Evolutionary conservation across 2,797 vertebrate genomes (phyloP).

Genomic region (Thalassophryne amazonica): DNA sequence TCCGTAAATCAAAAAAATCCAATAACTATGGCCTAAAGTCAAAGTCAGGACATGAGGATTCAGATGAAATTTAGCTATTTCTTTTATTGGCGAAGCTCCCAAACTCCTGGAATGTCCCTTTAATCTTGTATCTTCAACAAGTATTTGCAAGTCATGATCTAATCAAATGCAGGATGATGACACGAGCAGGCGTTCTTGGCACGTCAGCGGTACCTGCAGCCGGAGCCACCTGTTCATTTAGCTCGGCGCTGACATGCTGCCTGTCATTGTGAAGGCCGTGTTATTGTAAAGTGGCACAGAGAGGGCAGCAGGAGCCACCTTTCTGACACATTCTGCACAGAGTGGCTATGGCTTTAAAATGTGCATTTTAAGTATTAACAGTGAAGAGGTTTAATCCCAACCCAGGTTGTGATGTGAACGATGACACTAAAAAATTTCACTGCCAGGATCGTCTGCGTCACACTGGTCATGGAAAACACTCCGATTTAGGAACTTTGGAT

Average conservation of each 20-base stretch:
- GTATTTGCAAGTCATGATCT: constrained; percentile 53
- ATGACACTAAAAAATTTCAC: constrained; percentile 23
- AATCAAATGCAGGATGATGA: constrained; percentile 46
- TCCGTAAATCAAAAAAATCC: too few relatives aligned
- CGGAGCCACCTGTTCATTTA: constrained; percentile 72
- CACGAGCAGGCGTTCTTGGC: constrained; percentile 53
- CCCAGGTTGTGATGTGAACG: constrained; percentile 21
- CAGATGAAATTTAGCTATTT: too few relatives aligned
- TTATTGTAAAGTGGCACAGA: constrained; percentile 36
- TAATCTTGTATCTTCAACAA: constrained; percentile 12
- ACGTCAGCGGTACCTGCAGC: constrained; percentile 56
- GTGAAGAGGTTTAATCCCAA: constrained; percentile 24
- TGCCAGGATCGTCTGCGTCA: constrained; percentile 37
- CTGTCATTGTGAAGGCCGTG: constrained; percentile 44
- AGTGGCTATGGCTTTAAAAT: constrained; percentile 18
- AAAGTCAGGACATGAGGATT: too few relatives aligned
- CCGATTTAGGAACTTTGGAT: constrained; percentile 19
- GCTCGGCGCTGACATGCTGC: constrained; percentile 39
- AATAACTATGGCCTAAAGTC: too few relatives aligned
- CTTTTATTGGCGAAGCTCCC: constrained; percentile 26
- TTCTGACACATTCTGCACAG: constrained; percentile 15
- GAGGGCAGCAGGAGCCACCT: constrained; percentile 23
- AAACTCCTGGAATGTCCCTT: constrained; percentile 24
- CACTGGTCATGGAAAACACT: neutral
- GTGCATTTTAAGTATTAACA: constrained; percentile 21